Evolutionary conservation across 2,113 vertebrate species (phyloP), one percentile per base, ranked within the genome.

Genomic region (Sander vitreus): DNA sequence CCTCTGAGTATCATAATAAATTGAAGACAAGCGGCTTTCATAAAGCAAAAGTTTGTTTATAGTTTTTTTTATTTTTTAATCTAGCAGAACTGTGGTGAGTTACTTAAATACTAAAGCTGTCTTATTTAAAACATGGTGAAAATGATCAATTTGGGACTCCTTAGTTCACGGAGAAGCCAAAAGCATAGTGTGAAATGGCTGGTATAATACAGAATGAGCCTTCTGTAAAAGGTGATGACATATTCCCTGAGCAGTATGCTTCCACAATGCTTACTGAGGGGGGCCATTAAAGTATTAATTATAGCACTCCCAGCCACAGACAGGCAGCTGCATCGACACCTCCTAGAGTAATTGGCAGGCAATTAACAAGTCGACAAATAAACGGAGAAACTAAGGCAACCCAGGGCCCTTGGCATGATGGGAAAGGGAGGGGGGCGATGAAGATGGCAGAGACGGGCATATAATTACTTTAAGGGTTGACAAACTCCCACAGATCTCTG

Each of bases 341-440:
- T 93, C 89, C 79, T 71, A 53, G 88, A 90, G 93, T 95, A 95
- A 95, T 95, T 94, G 94, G 92, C 94, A 94, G 87, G 91, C 94
- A 93, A 95, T 96, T 96, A 96, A 94, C 87, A 53, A 93, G 92
- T 92, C 81, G 75, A 91, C 90, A 87, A 89, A 93, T 92, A 90
- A 91, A 92, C 89, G 91, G 76, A 77, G 88, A 91, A 91, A 89
- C 72, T 70, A 79, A 74, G 88, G 82, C 89, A 91, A 88, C 83
- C 59, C 55, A n/a, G 80, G 47, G 81, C 86, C 81, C 75, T 47
- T 72, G 88, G 91, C 78, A 82, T 80, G 87, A 90, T 78, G 86
- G 81, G 76, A 53, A 63, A 78, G 23, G 64, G 57, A 54, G 45
- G 76, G 74, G 64, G 76, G 81, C 74, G 78, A 78, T 30, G 79